Base-by-base conservation (phyloP, 2,888 invertebrate species). In the Hypercompe scribonia region DNA sequence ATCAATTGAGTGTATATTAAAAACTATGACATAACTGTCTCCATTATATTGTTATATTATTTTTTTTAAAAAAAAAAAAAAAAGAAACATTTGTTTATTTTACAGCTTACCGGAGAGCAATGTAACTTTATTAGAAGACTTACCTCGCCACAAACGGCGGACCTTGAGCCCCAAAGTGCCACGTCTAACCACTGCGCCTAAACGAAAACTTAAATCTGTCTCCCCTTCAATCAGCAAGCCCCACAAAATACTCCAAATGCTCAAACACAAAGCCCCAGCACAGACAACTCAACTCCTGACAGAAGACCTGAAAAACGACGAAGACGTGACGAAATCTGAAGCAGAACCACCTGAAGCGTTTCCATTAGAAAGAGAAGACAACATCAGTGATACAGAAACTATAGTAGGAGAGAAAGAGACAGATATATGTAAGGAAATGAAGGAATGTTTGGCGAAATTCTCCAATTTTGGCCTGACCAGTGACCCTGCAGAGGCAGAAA, bases 381-480 rank as follows among this genome's bases (percentile, higher is more conserved):
- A 83, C 31, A 70, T 92, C 8, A 92, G 91, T 46, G 94, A 93
- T 65, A 84, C 91, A 0, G 92, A 92, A 71, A 92, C 92, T 0
- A 87, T 92, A 65, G 92, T 91, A 0, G 91, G 90, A 0, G 86
- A 84, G 68, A 84, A 85, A 65, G 84, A 85, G 65, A 69, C 79
- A 2, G 85, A 84, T 34, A 71, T 84, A 76, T 84, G 84, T 50
- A 86, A 90, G 33, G 95, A 94, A 58, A 94, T 95, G 94, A 93
- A 94, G 46, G 94, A 94, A 50, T 94, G 95, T 73, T 78, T 95
- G 0, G 92, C 91, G 0, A 94, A 94, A 71, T 94, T 95, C 36
- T 94, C 94, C 0, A 93, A 89, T 46, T 93, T 94, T 75, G 94
- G 91, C 0, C 83, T 95, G 0, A 90, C 88, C 64, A 88, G 81